Evolutionary conservation across 2,113 vertebrate species (phyloP).

Genomic region (Rattus rattus): DNA sequence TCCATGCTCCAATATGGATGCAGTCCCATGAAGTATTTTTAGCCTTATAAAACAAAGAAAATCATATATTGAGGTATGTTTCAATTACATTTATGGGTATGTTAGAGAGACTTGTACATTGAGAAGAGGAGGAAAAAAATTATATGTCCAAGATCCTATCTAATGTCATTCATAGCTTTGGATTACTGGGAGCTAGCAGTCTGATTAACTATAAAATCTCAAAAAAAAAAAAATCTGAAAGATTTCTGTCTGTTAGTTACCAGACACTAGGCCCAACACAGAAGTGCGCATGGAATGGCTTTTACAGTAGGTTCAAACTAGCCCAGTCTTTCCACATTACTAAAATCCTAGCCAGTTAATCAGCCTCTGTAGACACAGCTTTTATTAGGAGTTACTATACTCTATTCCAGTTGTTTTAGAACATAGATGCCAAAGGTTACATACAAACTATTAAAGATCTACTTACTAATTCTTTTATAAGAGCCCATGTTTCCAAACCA

Average conservation of each 20-base stretch:
- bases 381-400: not conserved
- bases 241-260: too few species aligned
- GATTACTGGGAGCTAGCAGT: not conserved
- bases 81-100: not conserved
- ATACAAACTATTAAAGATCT: not conserved
- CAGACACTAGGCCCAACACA: too few species aligned
- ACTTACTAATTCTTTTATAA: not conserved
- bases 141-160: not conserved
- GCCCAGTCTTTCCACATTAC: too few species aligned
- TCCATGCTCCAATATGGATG: not conserved
- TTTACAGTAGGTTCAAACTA: too few species aligned
- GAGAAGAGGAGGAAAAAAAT: not conserved
- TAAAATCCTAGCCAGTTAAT: too few species aligned
- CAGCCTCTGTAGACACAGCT: too few species aligned
- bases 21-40: not conserved
- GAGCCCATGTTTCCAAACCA: not conserved
- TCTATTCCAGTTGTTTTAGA: not conserved
- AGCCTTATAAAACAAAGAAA: not conserved
- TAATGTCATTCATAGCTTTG: not conserved
- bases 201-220: too few species aligned
- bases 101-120: not conserved
- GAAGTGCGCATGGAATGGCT: too few species aligned
- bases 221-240: too few species aligned
- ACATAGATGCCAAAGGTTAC: not conserved
- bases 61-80: not conserved